Evolutionary conservation across 2,113 vertebrate species (phyloP), one percentile per base, ranked within the genome.

Genomic region (Nothoprocta perdicaria): DNA sequence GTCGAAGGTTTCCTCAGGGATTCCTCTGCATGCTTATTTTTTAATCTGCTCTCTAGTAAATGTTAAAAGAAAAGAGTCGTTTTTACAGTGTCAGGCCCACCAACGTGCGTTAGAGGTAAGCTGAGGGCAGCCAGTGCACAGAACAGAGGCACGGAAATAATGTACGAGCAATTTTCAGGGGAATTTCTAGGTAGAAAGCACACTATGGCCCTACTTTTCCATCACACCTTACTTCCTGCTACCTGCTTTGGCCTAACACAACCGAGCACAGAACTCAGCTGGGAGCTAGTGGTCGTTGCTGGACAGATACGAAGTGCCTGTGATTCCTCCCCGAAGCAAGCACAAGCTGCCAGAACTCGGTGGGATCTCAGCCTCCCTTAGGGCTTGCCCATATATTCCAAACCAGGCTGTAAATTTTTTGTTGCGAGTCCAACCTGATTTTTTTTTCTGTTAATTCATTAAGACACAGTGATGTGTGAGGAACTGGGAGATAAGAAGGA

Each of bases 371-470:
- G 57, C 50, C 46, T 72, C 71, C 52, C 72, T 87, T 38, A 24
- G 82, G 81, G 50, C 75, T 77, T 77, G 46, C 67, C 67, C 52
- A 86, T 52, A 0, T 50, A 48, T 80, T 89, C 80, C 38, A 46
- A 29, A 67, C 63, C 48, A 61, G 58, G 23, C 29, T 65, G 57
- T 31, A 88, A 24, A 41, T 78, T 88, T 92, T 48, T 88, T 75
- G 40, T 71, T 91, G n/a, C 0, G 6, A 88, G 55, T 77, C 79
- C 75, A 74, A 23, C 77, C 41, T 85, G 45, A 66, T 10, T 75
- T 80, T 91, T 57, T 33, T 88, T 91, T 63, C 87, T 69, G n/a
- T 65, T 90, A 71, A 88, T 93, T 95, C 92, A 31, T 89, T 71
- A 90, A 84, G 77, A 78, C 2, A 10, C 62, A 88, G 14, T 41